Base-by-base conservation (phyloP, 2,888 invertebrate genomes). In the Norana najaformis region DNA sequence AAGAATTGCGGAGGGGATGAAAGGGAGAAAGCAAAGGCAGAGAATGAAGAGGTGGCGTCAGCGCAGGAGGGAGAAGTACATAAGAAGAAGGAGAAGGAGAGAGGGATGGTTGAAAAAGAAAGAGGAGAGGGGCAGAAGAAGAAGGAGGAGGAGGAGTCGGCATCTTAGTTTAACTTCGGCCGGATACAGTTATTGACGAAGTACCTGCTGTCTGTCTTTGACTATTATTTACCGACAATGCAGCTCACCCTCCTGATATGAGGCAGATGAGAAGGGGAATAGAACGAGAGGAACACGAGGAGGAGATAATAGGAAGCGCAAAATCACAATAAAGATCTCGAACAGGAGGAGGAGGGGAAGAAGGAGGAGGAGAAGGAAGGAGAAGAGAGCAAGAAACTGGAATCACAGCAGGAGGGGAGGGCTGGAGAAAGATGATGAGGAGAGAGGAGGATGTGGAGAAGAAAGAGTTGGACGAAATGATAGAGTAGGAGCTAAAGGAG, bases 401-500 rank as follows among this genome's bases (percentile, higher is more conserved):
- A 69, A n/a, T n/a, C n/a, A 69, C 69, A n/a, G n/a, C 30, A n/a
- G 69, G n/a, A 69, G 6, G 30, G 69, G 69, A 69, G n/a, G 30
- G 69, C 3, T 69, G 30, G 69, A 69, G n/a, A n/a, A 69, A n/a
- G 69, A n/a, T 30, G 69, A n/a, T 30, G 30, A 30, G 69, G 69
- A n/a, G 69, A 13, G 69, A n/a, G 69, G 47, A 47, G 18, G 69
- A n/a, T n/a, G n/a, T 69, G 8, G 11, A n/a, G n/a, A n/a, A 69
- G 69, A 69, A 69, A 30, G 53, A 69, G 69, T 69, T 69, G 8
- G 6, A 8, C 69, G 69, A n/a, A 69, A n/a, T 69, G 69, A 69
- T 69, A 30, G 69, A n/a, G 69, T 69, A n/a, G 69, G 69, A 69
- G n/a, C n/a, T n/a, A n/a, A n/a, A 69, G 69, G n/a, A 69, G 69